Conservation (phyloP, 2,113 vertebrate species). For the Pseudorhombus dupliciocellatus region DNA sequence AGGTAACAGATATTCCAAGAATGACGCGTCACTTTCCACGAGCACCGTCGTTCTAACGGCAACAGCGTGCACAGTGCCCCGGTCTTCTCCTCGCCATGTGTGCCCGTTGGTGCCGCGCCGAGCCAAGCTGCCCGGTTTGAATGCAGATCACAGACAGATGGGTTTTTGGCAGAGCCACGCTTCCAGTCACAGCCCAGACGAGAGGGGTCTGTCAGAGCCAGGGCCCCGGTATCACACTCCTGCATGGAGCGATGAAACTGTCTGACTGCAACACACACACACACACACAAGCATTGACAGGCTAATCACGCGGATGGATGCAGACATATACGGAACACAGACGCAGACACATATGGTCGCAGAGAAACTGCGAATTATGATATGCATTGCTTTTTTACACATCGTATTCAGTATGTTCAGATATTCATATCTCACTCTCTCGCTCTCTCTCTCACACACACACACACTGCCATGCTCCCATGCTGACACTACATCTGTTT, state of each 20-base stretch:
- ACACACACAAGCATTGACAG: background rate
- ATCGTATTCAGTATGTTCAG: conserved; percentile 19
- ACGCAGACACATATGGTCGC: conserved; percentile 1
- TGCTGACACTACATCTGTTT: conserved; percentile 72
- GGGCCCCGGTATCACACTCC: conserved; percentile 31
- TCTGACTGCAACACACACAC: background rate
- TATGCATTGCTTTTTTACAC: conserved; percentile 26
- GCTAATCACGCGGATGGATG: conserved; percentile 5
- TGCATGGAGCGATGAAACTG: conserved; percentile 25
- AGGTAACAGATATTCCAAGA: conserved; percentile 2
- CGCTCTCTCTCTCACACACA: conserved; percentile 19
- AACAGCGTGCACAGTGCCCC: background rate
- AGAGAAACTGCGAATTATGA: conserved; percentile 3
- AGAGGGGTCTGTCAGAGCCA: conserved; percentile 55
- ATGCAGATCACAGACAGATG: conserved; percentile 62
- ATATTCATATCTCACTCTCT: conserved; percentile 2
- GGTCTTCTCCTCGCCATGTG: conserved; percentile 8
- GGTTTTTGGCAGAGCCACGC: conserved; percentile 52
- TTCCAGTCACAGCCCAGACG: conserved; percentile 50
- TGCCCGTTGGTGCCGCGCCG: conserved; percentile 28
- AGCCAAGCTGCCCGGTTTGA: conserved; percentile 53
- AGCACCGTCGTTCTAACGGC: background rate
- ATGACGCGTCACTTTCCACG: background rate
- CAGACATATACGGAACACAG: conserved; percentile 7
- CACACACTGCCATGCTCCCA: conserved; percentile 38